phyloP scores from a whole-genome alignment of 2,888 invertebrate species.

The Nymphalis c-album region DNA sequence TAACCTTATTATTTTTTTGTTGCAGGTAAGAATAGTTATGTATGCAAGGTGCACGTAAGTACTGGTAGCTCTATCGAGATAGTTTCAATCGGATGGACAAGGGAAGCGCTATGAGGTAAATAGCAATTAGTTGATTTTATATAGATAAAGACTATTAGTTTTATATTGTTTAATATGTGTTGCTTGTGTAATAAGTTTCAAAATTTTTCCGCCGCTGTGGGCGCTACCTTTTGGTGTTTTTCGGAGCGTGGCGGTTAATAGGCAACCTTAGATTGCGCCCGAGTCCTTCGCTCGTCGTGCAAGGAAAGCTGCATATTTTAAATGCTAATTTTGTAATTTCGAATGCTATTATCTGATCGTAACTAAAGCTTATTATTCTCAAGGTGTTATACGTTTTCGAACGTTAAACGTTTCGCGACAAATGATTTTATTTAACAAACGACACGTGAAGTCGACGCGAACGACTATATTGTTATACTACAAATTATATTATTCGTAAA shows the following conservation, averaged over 20 bases:
- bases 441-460: constrained; percentile 55
- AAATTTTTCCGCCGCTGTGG: constrained; percentile 76
- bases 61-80: constrained; percentile 42
- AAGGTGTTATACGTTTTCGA: constrained; percentile 45
- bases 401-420: constrained; percentile 34
- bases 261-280: constrained; percentile 78
- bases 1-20: constrained; percentile 52
- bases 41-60: constrained; percentile 51
- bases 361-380: constrained; percentile 52
- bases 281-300: constrained; percentile 75
- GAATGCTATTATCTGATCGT: constrained; percentile 59
- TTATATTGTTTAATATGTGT: constrained; percentile 79
- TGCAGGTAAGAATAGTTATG: constrained; percentile 66
- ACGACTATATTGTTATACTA: constrained; percentile 59
- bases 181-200: constrained; percentile 76
- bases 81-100: constrained; percentile 39
- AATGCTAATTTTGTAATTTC: constrained; percentile 67
- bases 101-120: constrained; percentile 61
- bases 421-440: constrained; percentile 44
- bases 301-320: constrained; percentile 77
- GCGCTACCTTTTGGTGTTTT: constrained; percentile 78
- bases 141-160: constrained; percentile 76
- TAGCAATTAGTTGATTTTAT: constrained; percentile 76
- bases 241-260: constrained; percentile 81
- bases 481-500: constrained; percentile 50